These are phyloP conservation scores for Forbesichthys agassizii DNA, from an alignment of 2,113 vertebrate species.

Conservation along the genomic window DNA sequence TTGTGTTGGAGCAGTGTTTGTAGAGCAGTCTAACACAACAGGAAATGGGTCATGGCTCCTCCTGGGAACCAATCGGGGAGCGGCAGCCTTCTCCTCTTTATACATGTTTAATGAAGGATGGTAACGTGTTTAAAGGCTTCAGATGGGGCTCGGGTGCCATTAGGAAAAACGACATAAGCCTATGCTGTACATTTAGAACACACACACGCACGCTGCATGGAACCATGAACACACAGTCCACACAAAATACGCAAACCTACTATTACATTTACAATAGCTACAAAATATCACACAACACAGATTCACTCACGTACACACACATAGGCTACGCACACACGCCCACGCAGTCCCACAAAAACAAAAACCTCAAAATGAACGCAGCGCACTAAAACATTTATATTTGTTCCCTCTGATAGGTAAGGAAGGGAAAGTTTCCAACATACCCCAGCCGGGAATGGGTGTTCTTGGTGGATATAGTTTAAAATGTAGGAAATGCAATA, in stretches of 20 bases:
- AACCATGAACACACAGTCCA: background rate
- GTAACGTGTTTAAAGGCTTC: constrained; percentile 51
- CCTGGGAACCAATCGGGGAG: constrained; percentile 51
- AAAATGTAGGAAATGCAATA: no score
- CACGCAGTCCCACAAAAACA: no score
- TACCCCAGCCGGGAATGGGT: no score
- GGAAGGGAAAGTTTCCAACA: no score
- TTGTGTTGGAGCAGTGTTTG: background rate
- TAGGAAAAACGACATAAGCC: constrained; percentile 1
- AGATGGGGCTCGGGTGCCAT: constrained; percentile 12
- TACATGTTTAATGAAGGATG: constrained; percentile 67
- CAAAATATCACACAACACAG: background rate
- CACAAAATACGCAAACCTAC: background rate
- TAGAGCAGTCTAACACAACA: constrained; percentile 47
- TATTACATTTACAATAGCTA: background rate
- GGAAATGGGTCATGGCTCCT: constrained; percentile 70
- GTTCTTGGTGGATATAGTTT: no score
- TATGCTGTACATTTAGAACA: constrained; percentile 1
- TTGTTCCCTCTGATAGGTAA: no score
- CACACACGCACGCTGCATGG: background rate
- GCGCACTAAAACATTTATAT: no score
- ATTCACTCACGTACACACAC: background rate
- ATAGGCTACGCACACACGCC: background rate
- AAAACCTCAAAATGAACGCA: no score
- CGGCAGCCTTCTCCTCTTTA: constrained; percentile 55